Conservation (phyloP, 2,888 invertebrate species). For the Xestia c-nigrum region DNA sequence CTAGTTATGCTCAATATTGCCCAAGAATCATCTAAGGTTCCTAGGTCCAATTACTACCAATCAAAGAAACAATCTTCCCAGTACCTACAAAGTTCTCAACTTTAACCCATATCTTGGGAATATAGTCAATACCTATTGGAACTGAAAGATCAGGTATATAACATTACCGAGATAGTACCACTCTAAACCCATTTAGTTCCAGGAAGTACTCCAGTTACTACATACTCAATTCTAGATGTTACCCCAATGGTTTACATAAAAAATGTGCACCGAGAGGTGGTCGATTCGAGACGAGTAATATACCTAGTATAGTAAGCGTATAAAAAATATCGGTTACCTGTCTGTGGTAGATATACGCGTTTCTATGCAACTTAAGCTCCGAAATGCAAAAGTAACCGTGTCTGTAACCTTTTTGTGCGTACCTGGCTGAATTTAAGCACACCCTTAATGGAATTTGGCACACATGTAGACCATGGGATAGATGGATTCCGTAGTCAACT, state of each 20-base stretch:
- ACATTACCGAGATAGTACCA: slow-evolving; percentile 12
- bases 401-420: neutral
- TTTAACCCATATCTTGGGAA: neutral
- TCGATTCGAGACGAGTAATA: neutral
- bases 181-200: slow-evolving; percentile 21
- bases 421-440: neutral
- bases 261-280: slow-evolving; percentile 32
- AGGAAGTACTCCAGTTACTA: slow-evolving; percentile 7
- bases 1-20: neutral
- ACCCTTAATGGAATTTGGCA: neutral
- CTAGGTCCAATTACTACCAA: neutral
- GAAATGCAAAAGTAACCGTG: neutral
- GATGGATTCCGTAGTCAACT: no score
- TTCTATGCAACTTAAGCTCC: neutral
- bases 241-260: slow-evolving; percentile 37
- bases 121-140: neutral
- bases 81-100: neutral
- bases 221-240: slow-evolving; percentile 27
- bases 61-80: neutral
- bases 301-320: slow-evolving; percentile 14
- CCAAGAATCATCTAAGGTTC: neutral
- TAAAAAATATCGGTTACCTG: slow-evolving; percentile 21
- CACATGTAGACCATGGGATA: neutral
- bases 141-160: slow-evolving; percentile 11
- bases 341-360: slow-evolving; percentile 12